Evolutionary conservation across 64 coral and sea anemone species (phyloP).

Genomic region (Stichodactyla mertensii): DNA sequence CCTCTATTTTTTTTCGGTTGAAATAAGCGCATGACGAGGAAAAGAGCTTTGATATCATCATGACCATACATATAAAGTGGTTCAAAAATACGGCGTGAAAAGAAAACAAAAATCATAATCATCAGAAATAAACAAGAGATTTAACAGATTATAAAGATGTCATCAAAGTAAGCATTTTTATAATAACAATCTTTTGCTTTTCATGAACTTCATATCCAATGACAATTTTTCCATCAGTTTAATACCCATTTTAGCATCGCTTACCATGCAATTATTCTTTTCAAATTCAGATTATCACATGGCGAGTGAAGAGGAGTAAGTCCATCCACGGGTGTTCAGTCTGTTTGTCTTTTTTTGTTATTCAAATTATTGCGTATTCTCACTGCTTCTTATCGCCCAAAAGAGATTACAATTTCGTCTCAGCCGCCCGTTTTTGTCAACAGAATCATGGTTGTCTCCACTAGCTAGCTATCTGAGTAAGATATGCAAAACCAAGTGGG

Average conservation of each 20-base stretch:
- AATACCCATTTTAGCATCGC: neutral
- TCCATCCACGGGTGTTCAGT: neutral
- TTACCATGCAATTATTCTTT: conserved; percentile 9
- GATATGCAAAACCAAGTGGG: conserved; percentile 12
- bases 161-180: too few species aligned
- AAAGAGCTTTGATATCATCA: too few species aligned
- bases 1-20: neutral
- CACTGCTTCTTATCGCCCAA: neutral
- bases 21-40: too few species aligned
- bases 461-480: neutral
- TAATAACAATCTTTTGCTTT: too few species aligned
- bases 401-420: neutral
- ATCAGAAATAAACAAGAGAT: too few species aligned
- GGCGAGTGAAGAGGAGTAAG: neutral
- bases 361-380: neutral
- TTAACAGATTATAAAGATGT: too few species aligned
- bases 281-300: conserved; percentile 2
- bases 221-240: neutral
- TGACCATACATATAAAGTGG: too few species aligned
- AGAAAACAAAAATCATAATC: too few species aligned
- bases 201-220: too few species aligned
- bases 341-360: neutral
- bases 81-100: too few species aligned
- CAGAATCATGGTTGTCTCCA: neutral
- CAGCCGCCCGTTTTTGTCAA: neutral